These are phyloP conservation scores for Andricus grossulariae DNA, from an alignment of 1,140 invertebrate genomes.

Conservation along the genomic window DNA sequence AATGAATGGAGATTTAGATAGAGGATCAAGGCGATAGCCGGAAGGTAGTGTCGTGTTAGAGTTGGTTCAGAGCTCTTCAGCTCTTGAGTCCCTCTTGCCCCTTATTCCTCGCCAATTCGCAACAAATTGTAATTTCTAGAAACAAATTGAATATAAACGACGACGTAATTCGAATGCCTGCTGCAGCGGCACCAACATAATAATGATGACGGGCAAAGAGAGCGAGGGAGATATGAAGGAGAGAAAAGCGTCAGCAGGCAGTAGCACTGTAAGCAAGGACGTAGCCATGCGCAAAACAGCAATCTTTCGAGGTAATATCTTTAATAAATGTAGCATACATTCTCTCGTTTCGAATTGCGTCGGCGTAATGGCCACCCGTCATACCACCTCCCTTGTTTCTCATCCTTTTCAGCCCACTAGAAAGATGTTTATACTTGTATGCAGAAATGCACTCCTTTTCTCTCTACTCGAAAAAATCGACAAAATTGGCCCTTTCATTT, in stretches of 20 bases:
- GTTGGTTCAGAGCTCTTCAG: conserved; percentile 21
- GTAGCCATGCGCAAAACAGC: conserved; percentile 69
- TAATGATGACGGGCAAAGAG: conserved; percentile 64
- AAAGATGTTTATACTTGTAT: conserved; percentile 35
- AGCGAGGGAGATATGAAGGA: conserved; percentile 35
- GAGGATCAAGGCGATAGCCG: conserved; percentile 41
- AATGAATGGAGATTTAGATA: neutral
- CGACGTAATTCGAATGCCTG: conserved; percentile 71
- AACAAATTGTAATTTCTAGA: conserved; percentile 73
- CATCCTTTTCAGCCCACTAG: conserved; percentile 29
- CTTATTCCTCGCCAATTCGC: conserved; percentile 65
- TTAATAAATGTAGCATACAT: conserved; percentile 72
- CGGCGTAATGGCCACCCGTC: conserved; percentile 61
- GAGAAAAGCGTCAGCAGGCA: conserved; percentile 37
- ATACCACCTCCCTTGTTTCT: conserved; percentile 24
- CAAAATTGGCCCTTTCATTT: too few species aligned
- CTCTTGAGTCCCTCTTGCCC: conserved; percentile 42
- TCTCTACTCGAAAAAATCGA: neutral
- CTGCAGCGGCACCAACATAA: conserved; percentile 67
- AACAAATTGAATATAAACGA: conserved; percentile 73
- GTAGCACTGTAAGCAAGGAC: conserved; percentile 50
- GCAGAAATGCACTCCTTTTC: conserved; percentile 30
- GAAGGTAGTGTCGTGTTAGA: conserved; percentile 4
- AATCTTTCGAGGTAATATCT: conserved; percentile 71
- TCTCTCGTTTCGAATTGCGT: conserved; percentile 67